A percentile compares a stretch with the other conserved stretches of the same genome.
Conservation (phyloP, 2,797 vertebrate genomes). For the Cichlasoma orientale region DNA sequence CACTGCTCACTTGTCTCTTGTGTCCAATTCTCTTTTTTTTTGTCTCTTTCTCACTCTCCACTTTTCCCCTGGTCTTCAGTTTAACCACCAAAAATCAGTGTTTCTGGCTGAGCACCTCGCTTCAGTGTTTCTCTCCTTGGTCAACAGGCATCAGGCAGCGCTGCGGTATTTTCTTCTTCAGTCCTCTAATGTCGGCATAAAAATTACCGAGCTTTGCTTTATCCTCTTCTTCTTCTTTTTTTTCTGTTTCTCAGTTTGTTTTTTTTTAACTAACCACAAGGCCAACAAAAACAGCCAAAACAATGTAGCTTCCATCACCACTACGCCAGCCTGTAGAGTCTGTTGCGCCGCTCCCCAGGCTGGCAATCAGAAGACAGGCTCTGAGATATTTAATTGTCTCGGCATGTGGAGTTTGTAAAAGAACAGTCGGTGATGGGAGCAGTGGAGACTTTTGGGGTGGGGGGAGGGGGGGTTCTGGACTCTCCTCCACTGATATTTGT, state of each 20-base stretch:
- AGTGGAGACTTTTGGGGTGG: background rate
- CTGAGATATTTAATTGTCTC: slow-evolving; percentile 11
- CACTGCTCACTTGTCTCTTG: slow-evolving; percentile 48
- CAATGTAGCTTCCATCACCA: slow-evolving; percentile 22
- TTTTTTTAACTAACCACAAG: slow-evolving; percentile 35
- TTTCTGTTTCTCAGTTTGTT: background rate
- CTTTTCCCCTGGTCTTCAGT: slow-evolving; percentile 31
- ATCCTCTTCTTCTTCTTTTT: background rate
- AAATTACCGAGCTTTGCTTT: slow-evolving; percentile 13
- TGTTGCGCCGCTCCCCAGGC: slow-evolving; percentile 32
- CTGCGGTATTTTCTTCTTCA: slow-evolving; percentile 13
- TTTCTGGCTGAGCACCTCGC: slow-evolving; percentile 50
- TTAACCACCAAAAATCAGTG: slow-evolving; percentile 58
- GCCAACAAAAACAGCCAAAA: slow-evolving; percentile 36
- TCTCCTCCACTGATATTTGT: slow-evolving; percentile 16
- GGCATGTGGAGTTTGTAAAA: slow-evolving; percentile 16
- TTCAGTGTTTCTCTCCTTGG: slow-evolving; percentile 15
- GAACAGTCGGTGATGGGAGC: slow-evolving; percentile 23
- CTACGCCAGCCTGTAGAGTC: background rate
- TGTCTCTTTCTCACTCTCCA: background rate
- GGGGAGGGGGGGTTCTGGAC: slow-evolving; percentile 13
- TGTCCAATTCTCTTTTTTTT: slow-evolving; percentile 30
- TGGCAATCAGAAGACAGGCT: slow-evolving; percentile 33
- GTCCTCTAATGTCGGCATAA: slow-evolving; percentile 47
- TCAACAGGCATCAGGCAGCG: slow-evolving; percentile 22